Evolutionary conservation across 1,140 invertebrate genomes (phyloP).

Genomic region (Aphelenchoides avenae): DNA sequence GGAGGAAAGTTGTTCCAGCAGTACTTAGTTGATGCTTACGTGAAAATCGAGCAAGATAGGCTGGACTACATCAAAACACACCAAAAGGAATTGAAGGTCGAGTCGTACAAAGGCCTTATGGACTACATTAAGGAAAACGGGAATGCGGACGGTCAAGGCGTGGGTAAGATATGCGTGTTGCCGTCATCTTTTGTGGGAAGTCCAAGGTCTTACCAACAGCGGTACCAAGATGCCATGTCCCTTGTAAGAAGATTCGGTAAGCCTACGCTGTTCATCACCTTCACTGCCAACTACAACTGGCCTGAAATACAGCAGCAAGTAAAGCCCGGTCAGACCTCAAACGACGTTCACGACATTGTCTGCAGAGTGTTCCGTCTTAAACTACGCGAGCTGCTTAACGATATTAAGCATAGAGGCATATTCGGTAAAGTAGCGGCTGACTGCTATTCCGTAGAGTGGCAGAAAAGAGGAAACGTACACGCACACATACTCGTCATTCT

Average conservation of each 20-base stretch:
- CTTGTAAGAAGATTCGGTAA: slow-evolving; percentile 60
- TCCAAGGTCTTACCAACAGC: slow-evolving; percentile 48
- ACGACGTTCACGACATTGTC: slow-evolving; percentile 61
- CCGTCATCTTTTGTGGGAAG: slow-evolving; percentile 58
- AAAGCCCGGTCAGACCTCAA: slow-evolving; percentile 40
- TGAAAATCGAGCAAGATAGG: slow-evolving; percentile 63
- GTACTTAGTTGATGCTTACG: slow-evolving; percentile 63
- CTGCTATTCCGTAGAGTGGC: slow-evolving; percentile 62
- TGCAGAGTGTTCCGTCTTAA: slow-evolving; percentile 63
- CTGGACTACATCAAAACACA: slow-evolving; percentile 60
- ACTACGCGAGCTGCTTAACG: slow-evolving; percentile 61
- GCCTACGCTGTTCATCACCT: slow-evolving; percentile 62
- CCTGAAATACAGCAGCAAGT: slow-evolving; percentile 59
- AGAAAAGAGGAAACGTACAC: slow-evolving; percentile 65
- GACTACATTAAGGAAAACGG: slow-evolving; percentile 38
- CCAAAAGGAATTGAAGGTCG: slow-evolving; percentile 62
- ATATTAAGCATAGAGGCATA: slow-evolving; percentile 40
- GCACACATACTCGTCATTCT: slow-evolving; percentile 62
- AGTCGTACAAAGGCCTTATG: slow-evolving; percentile 62
- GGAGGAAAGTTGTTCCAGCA: slow-evolving; percentile 56
- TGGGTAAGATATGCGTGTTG: slow-evolving; percentile 55
- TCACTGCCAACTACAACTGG: slow-evolving; percentile 65
- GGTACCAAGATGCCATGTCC: slow-evolving; percentile 59
- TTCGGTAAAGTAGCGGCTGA: slow-evolving; percentile 47
- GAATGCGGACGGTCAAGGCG: slow-evolving; percentile 20